These are phyloP conservation scores for Mylabris sibirica DNA, from an alignment of 2,888 invertebrate genomes.

Conservation along the genomic window DNA sequence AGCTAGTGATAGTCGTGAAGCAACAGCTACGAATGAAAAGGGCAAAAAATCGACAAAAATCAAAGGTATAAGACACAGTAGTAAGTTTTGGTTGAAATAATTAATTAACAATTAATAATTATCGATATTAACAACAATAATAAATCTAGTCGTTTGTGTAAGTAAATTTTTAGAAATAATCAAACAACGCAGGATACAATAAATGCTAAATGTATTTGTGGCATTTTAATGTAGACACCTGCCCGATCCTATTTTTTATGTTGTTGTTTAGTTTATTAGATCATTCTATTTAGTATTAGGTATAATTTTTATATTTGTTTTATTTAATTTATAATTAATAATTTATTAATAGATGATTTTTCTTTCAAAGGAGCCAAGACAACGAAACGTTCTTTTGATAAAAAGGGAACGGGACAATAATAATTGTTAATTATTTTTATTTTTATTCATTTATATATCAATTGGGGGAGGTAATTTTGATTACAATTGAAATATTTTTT, in stretches of 20 bases:
- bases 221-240: slow-evolving; percentile 28
- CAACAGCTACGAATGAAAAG: slow-evolving; percentile 66
- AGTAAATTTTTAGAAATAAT: slow-evolving; percentile 10
- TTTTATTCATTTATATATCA: not conserved
- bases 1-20: slow-evolving; percentile 75
- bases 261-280: not conserved
- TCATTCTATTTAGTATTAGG: too few species aligned
- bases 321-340: not conserved
- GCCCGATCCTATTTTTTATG: slow-evolving; percentile 23
- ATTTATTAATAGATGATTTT: slow-evolving; percentile 13
- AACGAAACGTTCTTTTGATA: not conserved
- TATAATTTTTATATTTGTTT: slow-evolving; percentile 13
- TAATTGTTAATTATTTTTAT: slow-evolving; percentile 1
- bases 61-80: slow-evolving; percentile 71
- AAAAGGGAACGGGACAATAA: not conserved
- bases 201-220: slow-evolving; percentile 12
- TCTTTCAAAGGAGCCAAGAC: not conserved
- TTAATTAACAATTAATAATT: slow-evolving; percentile 38
- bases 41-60: slow-evolving; percentile 54
- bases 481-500: not conserved
- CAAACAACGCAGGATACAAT: slow-evolving; percentile 6
- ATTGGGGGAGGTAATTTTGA: not conserved
- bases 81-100: slow-evolving; percentile 74
- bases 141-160: slow-evolving; percentile 18
- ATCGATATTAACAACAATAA: slow-evolving; percentile 20